Evolutionary conservation across 2,797 vertebrate species (phyloP).

Genomic region (Phalanger gymnotis): DNA sequence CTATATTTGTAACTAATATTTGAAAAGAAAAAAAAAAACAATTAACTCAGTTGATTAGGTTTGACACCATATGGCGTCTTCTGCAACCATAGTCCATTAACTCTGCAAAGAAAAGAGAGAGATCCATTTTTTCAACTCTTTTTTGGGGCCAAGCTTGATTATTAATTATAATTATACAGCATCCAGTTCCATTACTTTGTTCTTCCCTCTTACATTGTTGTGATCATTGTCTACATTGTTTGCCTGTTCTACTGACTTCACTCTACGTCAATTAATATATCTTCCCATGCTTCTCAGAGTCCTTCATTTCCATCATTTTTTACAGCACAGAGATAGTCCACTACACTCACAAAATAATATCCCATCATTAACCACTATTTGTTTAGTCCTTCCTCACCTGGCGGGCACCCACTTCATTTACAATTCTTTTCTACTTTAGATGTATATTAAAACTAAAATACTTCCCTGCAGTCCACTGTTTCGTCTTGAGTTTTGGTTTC

Average conservation of each 20-base stretch:
- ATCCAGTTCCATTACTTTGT: not conserved
- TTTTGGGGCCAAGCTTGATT: not conserved
- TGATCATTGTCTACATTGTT: not conserved
- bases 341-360: no score
- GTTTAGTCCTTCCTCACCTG: not conserved
- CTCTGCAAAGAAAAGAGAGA: not conserved
- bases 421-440: not conserved
- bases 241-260: not conserved
- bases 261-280: not conserved
- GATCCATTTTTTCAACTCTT: not conserved
- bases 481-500: constrained; percentile 23
- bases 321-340: no score
- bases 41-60: not conserved
- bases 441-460: not conserved
- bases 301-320: not conserved
- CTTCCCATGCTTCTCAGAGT: not conserved
- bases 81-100: not conserved
- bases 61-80: not conserved
- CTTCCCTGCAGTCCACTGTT: not conserved
- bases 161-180: not conserved
- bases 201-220: not conserved
- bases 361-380: not conserved
- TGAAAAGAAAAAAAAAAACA: not conserved
- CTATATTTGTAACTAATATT: not conserved
- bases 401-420: not conserved